Conservation (phyloP, 2,888 invertebrate species). For the Sabatieria punctata region DNA sequence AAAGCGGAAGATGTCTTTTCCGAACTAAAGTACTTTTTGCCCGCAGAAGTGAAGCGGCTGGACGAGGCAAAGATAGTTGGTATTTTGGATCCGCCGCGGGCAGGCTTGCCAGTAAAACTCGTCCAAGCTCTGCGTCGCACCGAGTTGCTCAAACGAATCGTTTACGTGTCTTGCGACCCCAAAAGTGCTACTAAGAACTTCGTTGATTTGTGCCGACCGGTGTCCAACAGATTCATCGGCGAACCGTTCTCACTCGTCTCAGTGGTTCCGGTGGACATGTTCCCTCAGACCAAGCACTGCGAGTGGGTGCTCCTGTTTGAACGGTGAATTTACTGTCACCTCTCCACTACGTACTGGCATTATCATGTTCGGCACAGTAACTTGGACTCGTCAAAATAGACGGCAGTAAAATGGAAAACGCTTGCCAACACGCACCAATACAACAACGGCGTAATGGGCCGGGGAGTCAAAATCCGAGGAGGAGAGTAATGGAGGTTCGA, state of each 20-base stretch:
- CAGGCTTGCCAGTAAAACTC: constrained; percentile 43
- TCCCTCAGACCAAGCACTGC: constrained; percentile 79
- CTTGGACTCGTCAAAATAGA: too few relatives aligned
- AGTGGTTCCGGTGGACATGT: constrained; percentile 79
- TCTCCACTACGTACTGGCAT: too few relatives aligned
- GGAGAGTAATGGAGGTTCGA: too few relatives aligned
- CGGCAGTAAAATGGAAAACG: too few relatives aligned
- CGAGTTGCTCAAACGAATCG: constrained; percentile 51
- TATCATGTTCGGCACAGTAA: too few relatives aligned
- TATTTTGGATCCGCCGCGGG: constrained; percentile 86
- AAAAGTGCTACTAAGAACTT: constrained; percentile 52
- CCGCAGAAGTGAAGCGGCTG: constrained; percentile 11
- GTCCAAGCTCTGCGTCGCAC: constrained; percentile 53
- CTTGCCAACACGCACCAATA: too few relatives aligned
- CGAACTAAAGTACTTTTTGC: constrained; percentile 19
- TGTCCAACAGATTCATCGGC: constrained; percentile 64
- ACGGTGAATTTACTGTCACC: too few relatives aligned
- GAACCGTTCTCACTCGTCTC: constrained; percentile 57
- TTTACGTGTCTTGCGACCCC: constrained; percentile 87
- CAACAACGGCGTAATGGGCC: too few relatives aligned
- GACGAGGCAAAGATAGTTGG: constrained; percentile 48
- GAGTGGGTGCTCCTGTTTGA: constrained; percentile 65
- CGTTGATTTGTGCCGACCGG: constrained; percentile 60
- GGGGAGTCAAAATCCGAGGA: too few relatives aligned
- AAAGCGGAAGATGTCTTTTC: constrained; percentile 73